phyloP scores from a whole-genome alignment of 2,888 invertebrate genomes.

The Clostera curtula region DNA sequence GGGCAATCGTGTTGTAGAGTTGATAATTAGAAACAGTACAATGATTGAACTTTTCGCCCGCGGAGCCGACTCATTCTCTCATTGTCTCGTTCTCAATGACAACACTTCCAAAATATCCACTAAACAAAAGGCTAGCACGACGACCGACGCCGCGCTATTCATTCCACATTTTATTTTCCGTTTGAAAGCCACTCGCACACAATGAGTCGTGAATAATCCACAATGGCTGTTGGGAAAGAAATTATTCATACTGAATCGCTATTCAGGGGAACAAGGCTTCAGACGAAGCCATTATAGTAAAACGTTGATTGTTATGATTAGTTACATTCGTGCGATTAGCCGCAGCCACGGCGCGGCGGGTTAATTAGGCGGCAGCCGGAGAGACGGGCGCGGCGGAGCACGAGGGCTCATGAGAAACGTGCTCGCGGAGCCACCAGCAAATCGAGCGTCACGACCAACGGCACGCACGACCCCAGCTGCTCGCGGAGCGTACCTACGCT shows the following conservation, averaged over 20 bases:
- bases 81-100: conserved; percentile 45
- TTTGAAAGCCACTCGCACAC: conserved; percentile 53
- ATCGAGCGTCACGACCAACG: conserved; percentile 25
- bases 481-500: conserved; percentile 25
- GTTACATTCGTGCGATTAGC: conserved; percentile 38
- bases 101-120: conserved; percentile 49
- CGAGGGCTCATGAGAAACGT: conserved; percentile 23
- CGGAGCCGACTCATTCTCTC: conserved; percentile 20
- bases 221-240: conserved; percentile 50
- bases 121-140: conserved; percentile 44
- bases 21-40: conserved; percentile 14
- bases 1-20: conserved; percentile 12
- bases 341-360: conserved; percentile 35
- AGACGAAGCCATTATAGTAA: conserved; percentile 40
- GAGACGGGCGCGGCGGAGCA: conserved; percentile 16
- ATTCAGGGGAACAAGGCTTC: conserved; percentile 43
- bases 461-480: conserved; percentile 10
- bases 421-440: conserved; percentile 24
- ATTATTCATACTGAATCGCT: conserved; percentile 41
- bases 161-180: conserved; percentile 50
- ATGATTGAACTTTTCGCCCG: conserved; percentile 18
- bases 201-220: conserved; percentile 62
- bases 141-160: conserved; percentile 33
- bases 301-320: conserved; percentile 46
- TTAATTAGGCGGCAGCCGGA: conserved; percentile 42